Evolutionary conservation across 1,140 invertebrate genomes (phyloP).

Genomic region (silkworm (Bombyx mori)): ASM3026992v2 NC_085107.1:9100001-9100500

Average conservation of each 20-base stretch:
- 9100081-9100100: constrained; percentile 9
- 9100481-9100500: too few relatives aligned
- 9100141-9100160: constrained; percentile 14
- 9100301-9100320: constrained; percentile 7
- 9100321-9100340: constrained; percentile 15
- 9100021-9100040: constrained; percentile 7
- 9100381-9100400: constrained; percentile 26
- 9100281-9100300: constrained; percentile 9
- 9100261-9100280: constrained; percentile 4
- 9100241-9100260: constrained; percentile 10
- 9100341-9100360: constrained; percentile 1
- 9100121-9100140: constrained; percentile 12
- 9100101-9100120: constrained; percentile 12
- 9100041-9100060: constrained; percentile 1
- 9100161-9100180: constrained; percentile 16
- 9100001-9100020: constrained; percentile 6
- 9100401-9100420: constrained; percentile 23
- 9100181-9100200: constrained; percentile 10
- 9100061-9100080: not conserved
- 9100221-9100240: constrained; percentile 7
- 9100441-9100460: too few relatives aligned
- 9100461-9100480: too few relatives aligned
- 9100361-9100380: constrained; percentile 13
- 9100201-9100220: constrained; percentile 9
- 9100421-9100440: constrained; percentile 7